Evolutionary conservation across 2,797 vertebrate species (phyloP).

Genomic region (Myotis planiceps): DNA sequence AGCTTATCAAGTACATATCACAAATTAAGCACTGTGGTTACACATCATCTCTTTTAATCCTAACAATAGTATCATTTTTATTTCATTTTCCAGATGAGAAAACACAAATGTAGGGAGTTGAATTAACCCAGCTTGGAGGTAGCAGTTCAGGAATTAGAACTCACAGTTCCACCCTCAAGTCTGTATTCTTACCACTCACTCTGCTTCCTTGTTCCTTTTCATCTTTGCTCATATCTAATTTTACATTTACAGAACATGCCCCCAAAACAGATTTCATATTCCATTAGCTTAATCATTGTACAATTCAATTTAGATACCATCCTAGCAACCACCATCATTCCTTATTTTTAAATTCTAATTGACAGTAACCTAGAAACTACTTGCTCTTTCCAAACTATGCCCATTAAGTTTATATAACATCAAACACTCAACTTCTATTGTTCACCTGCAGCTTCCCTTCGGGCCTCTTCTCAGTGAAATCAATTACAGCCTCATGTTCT

Average conservation of each 20-base stretch:
- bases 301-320: conserved; percentile 27
- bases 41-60: not conserved
- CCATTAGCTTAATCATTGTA: conserved; percentile 35
- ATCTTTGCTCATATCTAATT: not conserved
- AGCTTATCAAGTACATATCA: not conserved
- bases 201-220: not conserved
- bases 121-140: not conserved
- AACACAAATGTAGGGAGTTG: not conserved
- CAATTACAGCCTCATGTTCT: conserved; percentile 60
- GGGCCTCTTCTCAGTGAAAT: conserved; percentile 52
- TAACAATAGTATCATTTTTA: not conserved
- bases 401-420: conserved; percentile 37
- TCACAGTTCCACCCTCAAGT: not conserved
- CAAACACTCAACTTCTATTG: conserved; percentile 8
- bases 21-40: not conserved
- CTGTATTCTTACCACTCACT: not conserved
- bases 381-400: conserved; percentile 52
- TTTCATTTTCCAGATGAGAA: not conserved
- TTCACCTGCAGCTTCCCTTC: conserved; percentile 44
- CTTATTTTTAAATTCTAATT: conserved; percentile 57
- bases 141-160: not conserved
- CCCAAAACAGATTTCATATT: not conserved
- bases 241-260: not conserved
- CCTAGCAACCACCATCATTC: conserved; percentile 37
- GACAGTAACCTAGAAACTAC: conserved; percentile 64